These are phyloP conservation scores for Bombus pyrosoma DNA, from an alignment of 1,140 invertebrate genomes.

Conservation along the genomic window DNA sequence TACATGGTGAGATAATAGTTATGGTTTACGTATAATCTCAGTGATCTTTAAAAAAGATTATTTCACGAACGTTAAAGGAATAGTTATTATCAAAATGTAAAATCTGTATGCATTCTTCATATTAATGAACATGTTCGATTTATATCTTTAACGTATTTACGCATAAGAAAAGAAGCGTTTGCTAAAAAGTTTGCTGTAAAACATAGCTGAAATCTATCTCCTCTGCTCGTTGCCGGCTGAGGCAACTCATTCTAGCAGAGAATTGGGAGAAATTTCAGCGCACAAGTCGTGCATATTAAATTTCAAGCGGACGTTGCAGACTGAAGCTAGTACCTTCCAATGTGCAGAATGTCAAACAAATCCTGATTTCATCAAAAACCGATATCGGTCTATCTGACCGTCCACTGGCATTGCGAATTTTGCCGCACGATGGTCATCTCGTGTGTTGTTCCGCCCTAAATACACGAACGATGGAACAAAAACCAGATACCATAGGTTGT, in stretches of 20 bases:
- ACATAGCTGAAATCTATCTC: neutral
- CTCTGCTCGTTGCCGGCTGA: too few species aligned
- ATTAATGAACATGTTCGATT: neutral
- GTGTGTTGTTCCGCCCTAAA: constrained; percentile 56
- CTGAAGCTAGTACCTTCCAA: constrained; percentile 40
- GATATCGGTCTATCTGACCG: constrained; percentile 55
- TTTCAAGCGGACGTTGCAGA: constrained; percentile 51
- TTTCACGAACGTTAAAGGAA: neutral
- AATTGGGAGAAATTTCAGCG: constrained; percentile 26
- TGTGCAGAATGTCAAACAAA: constrained; percentile 75
- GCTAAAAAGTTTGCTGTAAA: neutral
- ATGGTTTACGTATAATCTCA: neutral
- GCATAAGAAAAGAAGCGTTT: neutral
- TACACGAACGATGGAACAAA: constrained; percentile 39
- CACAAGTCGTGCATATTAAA: constrained; percentile 61
- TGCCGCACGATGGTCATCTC: constrained; percentile 32
- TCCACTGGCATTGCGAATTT: constrained; percentile 48
- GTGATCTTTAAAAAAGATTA: neutral
- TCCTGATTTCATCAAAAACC: constrained; percentile 72
- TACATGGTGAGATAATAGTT: neutral
- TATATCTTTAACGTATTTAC: neutral
- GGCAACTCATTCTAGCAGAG: constrained; percentile 25
- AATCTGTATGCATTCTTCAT: neutral
- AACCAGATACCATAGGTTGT: constrained; percentile 33
- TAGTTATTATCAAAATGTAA: neutral